phyloP scores from a whole-genome alignment of 2,888 invertebrate species.

The Macrosiphum euphorbiae region DNA sequence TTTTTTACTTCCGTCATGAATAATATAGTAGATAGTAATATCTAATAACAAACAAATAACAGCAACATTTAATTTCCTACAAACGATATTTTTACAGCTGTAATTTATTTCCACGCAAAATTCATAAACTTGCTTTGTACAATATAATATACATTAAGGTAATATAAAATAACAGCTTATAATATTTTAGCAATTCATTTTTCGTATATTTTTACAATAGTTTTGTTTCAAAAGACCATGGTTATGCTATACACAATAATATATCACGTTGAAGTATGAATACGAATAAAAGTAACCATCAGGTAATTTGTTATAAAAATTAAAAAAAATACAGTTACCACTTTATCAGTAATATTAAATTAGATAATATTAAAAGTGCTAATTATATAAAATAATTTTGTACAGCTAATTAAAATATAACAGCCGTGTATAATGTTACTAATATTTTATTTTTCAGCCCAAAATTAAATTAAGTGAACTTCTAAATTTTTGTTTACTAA shows the following conservation, averaged over 20 bases:
- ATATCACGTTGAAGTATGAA: neutral
- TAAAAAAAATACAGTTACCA: neutral
- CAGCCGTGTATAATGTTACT: neutral
- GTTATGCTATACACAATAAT: neutral
- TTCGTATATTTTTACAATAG: neutral
- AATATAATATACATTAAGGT: conserved; percentile 6
- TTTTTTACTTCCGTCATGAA: neutral
- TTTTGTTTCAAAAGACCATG: neutral
- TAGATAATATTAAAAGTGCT: neutral
- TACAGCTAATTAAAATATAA: neutral
- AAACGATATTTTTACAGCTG: neutral
- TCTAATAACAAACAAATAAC: neutral
- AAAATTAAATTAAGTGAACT: neutral
- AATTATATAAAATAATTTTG: neutral
- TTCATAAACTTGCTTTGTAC: neutral
- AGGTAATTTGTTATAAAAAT: neutral
- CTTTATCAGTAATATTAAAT: neutral
- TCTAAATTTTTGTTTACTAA: neutral
- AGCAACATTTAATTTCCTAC: neutral
- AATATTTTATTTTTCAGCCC: neutral
- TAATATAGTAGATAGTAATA: neutral
- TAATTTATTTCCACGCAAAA: neutral
- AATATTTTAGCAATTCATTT: neutral
- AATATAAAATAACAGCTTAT: neutral
- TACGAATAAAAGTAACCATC: neutral